Percentiles rank a stretch among this genome's conserved stretches.
These are phyloP conservation scores for Hemitrygon akajei DNA, from an alignment of 2,797 vertebrate species.

Conservation along the genomic window DNA sequence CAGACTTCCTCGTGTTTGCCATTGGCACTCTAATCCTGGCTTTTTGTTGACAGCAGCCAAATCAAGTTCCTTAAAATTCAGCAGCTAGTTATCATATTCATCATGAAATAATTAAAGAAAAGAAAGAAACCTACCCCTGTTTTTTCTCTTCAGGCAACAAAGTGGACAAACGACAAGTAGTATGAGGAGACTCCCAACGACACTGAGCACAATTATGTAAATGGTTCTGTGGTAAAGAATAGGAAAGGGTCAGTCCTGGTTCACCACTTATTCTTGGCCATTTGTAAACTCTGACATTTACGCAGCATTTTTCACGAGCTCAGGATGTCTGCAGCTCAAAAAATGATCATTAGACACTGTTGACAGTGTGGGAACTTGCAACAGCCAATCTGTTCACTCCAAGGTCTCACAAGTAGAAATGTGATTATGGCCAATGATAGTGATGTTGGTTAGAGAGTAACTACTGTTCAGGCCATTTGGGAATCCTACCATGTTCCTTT, in stretches of 20 bases:
- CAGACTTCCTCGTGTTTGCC: too few relatives aligned
- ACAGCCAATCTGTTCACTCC: not conserved
- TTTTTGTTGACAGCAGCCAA: not conserved
- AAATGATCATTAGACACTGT: not conserved
- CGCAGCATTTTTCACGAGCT: not conserved
- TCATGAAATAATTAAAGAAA: not conserved
- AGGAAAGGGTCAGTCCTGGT: not conserved
- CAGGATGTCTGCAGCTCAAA: not conserved
- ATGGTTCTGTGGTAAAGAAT: not conserved
- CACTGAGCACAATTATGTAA: not conserved
- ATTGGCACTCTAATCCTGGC: not conserved
- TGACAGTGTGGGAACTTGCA: not conserved
- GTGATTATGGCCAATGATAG: not conserved
- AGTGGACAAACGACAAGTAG: not conserved
- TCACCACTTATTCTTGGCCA: not conserved
- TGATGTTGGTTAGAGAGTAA: not conserved
- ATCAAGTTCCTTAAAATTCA: too few relatives aligned
- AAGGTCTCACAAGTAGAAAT: not conserved
- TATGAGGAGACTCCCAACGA: not conserved
- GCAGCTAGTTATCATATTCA: not conserved
- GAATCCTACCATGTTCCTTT: too few relatives aligned
- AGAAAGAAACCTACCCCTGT: not conserved
- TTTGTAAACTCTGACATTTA: not conserved
- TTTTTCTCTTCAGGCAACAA: not conserved
- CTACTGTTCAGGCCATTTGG: not conserved